Evolutionary conservation across 1,140 invertebrate genomes (phyloP), one percentile per base, ranked within the genome.

Genomic region (Gonatopus flavifemur): DNA sequence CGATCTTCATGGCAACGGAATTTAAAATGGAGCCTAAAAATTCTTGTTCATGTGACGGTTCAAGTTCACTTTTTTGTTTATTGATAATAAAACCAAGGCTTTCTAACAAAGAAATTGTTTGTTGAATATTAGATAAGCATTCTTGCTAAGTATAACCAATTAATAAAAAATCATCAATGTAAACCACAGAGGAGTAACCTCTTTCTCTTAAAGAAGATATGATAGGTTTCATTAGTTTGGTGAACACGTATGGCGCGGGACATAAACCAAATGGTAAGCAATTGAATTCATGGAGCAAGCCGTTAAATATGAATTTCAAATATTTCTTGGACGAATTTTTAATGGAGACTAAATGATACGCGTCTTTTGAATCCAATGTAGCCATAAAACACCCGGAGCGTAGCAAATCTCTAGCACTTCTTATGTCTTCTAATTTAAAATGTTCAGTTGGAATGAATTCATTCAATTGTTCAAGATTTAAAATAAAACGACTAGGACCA

Each of bases 151-250:
- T 41, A 30, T 59, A 30, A 9, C 59, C 57, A 13, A 68, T 37
- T 10, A 66, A 41, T 3, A 66, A 42, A 36, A 65, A 52, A 36
- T 68, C 66, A 47, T 68, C 64, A 24, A 68, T 39, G 48, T 67
- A 70, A 16, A 58, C 48, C 9, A 70, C 62, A 9, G 57, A 57
- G 28, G 51, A 1, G 19, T 51, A 43, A 7, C 52, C 50, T 44
- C 41, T 33, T 39, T 51, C 2, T 41, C 55, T 32, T 5, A 64
- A 21, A 25, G 48, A 35, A 8, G 44, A 31, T n/a, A 63, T 19
- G 8, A 62, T 43, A 0, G 64, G 62, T 43, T 56, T 57, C 49
- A 68, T 49, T 1, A 68, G 25, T 49, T 67, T 67, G 36, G 64
- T 70, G 37, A 72, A 72, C 3, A 57, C 36, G 58, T 50, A 66